Base-by-base conservation (phyloP, 2,888 invertebrate species). In the Agrochola lychnidis region DNA sequence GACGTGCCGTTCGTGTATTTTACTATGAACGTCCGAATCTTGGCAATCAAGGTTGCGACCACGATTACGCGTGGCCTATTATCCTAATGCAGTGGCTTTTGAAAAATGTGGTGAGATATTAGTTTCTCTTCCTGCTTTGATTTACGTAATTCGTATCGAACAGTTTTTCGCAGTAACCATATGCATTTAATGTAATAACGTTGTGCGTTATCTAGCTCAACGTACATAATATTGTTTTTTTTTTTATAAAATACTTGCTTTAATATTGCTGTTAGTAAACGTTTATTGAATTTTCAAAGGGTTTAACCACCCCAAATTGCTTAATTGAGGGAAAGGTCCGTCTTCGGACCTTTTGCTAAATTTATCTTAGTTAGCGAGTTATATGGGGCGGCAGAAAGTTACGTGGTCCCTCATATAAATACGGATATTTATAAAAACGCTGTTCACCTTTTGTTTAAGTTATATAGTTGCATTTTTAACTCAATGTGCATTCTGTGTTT, bases 291-390 rank as follows among this genome's bases (percentile, higher is more conserved):
- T 92, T 92, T 90, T 81, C 87, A 87, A 89, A 91, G 90, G 92
- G 92, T 91, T 72, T 89, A 90, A 89, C 91, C 89, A 88, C 83
- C 72, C 88, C 84, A 91, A 91, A 92, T 92, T 92, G 91, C 85
- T 91, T 92, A 92, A 92, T 92, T 93, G 90, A 91, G 91, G 88
- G 88, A 90, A 91, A 89, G 92, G 91, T 90, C 88, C 88, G 89
- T 91, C 90, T 92, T 90, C 81, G 88, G 89, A 89, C 91, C 90
- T 91, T 90, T 89, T 89, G 86, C 85, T 85, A 88, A 92, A 91
- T 92, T 91, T 91, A 90, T 92, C 90, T 92, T 89, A 89, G 90
- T 91, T 90, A 91, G 89, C 83, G 90, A 88, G 88, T 89, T 90
- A 88, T 80, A 82, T 85, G 89, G 86, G 86, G 86, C 85, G 83